Evolutionary conservation across 2,888 invertebrate genomes (phyloP).

Genomic region (Apantesis nais): DNA sequence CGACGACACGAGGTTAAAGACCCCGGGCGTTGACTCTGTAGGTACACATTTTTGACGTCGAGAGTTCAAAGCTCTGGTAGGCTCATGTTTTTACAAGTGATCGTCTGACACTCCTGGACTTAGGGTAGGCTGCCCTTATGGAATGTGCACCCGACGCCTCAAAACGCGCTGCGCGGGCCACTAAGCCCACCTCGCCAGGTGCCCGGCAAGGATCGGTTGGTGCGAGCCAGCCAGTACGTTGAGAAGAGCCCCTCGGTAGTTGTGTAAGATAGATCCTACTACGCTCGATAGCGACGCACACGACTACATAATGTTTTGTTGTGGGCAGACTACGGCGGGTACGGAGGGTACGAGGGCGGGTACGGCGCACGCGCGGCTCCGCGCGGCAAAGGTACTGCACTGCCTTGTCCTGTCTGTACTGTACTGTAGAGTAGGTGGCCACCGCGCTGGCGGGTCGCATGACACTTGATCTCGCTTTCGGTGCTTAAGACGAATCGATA

Average conservation of each 20-base stretch:
- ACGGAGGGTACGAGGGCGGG: conserved; percentile 95
- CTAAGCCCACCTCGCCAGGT: background rate
- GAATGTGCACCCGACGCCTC: conserved; percentile 1
- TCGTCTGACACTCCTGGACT: conserved; percentile 14
- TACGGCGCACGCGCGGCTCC: conserved; percentile 94
- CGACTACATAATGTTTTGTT: conserved; percentile 82
- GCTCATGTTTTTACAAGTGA: background rate
- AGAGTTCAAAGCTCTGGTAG: background rate
- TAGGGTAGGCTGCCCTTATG: conserved; percentile 3
- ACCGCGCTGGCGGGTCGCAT: conserved; percentile 36
- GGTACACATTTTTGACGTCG: background rate
- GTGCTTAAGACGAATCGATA: conserved; percentile 21
- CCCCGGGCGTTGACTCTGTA: background rate
- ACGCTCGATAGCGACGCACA: conserved; percentile 46
- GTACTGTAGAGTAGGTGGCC: conserved; percentile 34
- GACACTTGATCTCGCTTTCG: conserved; percentile 39
- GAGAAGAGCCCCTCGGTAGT: background rate
- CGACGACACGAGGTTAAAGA: conserved; percentile 7
- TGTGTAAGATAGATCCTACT: background rate
- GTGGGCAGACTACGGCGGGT: conserved; percentile 93
- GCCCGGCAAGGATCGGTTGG: background rate
- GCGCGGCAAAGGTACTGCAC: conserved; percentile 93
- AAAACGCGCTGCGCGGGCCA: background rate
- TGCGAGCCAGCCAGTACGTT: background rate
- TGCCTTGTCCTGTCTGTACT: conserved; percentile 44